These are phyloP conservation scores for Centropus unirufus DNA, from an alignment of 2,113 vertebrate genomes.

Conservation along the genomic window DNA sequence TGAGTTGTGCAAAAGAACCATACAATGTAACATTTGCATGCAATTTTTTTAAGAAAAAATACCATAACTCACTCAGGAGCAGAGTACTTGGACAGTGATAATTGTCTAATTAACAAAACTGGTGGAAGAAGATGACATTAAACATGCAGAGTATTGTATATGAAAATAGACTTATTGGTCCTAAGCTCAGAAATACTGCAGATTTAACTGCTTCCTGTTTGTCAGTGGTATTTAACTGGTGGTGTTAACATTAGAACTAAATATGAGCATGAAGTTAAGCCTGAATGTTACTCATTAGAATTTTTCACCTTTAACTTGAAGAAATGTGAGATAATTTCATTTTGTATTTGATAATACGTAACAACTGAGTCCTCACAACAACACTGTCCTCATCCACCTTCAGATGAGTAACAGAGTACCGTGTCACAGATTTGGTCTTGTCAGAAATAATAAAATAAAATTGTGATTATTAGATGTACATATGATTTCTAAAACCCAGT, in stretches of 20 bases:
- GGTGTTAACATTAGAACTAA: neutral
- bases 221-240: neutral
- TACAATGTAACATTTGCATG: neutral
- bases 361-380: neutral
- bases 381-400: neutral
- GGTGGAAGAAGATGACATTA: conserved; percentile 5
- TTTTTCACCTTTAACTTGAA: neutral
- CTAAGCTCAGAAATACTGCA: neutral
- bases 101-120: conserved; percentile 5
- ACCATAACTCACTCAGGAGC: neutral
- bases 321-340: neutral
- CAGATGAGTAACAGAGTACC: neutral
- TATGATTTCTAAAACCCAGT: neutral
- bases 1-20: neutral
- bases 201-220: neutral
- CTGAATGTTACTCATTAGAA: neutral
- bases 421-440: neutral
- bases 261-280: neutral
- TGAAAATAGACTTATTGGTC: neutral
- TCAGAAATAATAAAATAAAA: neutral
- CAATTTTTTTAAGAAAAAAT: neutral
- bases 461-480: neutral
- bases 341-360: neutral
- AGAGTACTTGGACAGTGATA: neutral
- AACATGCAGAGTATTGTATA: neutral